Base-by-base conservation (phyloP, 1,140 invertebrate species). In the Ephestia elutella region DNA sequence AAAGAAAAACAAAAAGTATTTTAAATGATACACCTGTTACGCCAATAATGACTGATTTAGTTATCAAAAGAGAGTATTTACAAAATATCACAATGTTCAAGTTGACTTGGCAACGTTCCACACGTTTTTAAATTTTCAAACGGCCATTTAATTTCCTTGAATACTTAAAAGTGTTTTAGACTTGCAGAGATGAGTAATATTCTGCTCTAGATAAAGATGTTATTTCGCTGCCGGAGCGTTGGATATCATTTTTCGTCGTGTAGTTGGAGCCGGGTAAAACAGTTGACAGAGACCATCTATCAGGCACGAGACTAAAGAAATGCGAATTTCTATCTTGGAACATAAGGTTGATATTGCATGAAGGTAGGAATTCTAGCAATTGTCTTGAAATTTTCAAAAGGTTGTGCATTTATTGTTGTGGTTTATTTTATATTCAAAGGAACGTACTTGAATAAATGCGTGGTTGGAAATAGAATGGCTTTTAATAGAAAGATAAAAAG, bases 271-370 rank as follows among this genome's bases (percentile, higher is more conserved):
- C 71, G 66, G 67, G 70, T 65, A 60, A 73, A 60, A 61, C 68
- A 57, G 67, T 68, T 80, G 77, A 82, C 79, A 78, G 70, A 28
- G 51, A 61, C 67, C 62, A 80, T 82, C 68, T 59, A 82, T 82
- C 79, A 82, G 68, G 53, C 32, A 60, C 35, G 49, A 54, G 32
- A 35, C 32, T 9, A 35, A 35, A 35, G 32, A 35, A 35, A 35
- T 35, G 1, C 1, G 32, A 10, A 35, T 35, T 35, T 35, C 3
- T 35, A 35, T 5, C 9, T 35, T 10, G 3, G 13, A 35, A 35
- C 32, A 35, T 13, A 35, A 35, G 32, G 32, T 35, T 35, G 1
- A 35, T 35, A 35, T 35, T 35, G 32, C 9, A 35, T 30, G 9
- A 4, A 35, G 9, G 10, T 13, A 13, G 13, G 10, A 35, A 11